Conservation (phyloP, 2,888 invertebrate genomes). For the Pollenia griseotomentosa region DNA sequence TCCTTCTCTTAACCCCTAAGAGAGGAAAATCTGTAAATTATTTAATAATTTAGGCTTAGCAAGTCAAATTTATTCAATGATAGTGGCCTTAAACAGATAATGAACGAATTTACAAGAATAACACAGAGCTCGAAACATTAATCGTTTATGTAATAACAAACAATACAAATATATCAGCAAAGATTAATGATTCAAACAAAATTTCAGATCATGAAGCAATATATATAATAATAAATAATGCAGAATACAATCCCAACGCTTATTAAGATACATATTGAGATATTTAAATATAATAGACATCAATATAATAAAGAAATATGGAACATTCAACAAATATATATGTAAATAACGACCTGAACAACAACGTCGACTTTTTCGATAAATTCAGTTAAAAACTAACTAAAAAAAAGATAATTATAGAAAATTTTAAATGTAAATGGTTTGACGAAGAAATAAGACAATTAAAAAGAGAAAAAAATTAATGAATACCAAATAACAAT, state of each 20-base stretch:
- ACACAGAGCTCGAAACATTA: conserved; percentile 6
- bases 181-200: background rate
- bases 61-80: background rate
- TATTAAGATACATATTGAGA: too few species aligned
- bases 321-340: background rate
- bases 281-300: too few species aligned
- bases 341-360: background rate
- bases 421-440: background rate
- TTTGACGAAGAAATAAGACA: background rate
- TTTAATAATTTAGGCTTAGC: too few species aligned
- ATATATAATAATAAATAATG: too few species aligned
- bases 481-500: background rate
- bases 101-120: conserved; percentile 1
- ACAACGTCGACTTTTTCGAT: background rate
- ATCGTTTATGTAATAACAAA: background rate
- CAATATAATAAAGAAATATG: too few species aligned
- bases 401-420: background rate
- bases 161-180: conserved; percentile 2
- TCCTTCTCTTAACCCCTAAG: too few species aligned
- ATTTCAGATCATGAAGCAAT: background rate
- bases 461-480: background rate
- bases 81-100: conserved; percentile 2
- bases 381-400: background rate
- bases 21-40: too few species aligned
- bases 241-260: too few species aligned